phyloP scores from a whole-genome alignment of 1,140 invertebrate genomes.

The Gryllus bimaculatus region DNA sequence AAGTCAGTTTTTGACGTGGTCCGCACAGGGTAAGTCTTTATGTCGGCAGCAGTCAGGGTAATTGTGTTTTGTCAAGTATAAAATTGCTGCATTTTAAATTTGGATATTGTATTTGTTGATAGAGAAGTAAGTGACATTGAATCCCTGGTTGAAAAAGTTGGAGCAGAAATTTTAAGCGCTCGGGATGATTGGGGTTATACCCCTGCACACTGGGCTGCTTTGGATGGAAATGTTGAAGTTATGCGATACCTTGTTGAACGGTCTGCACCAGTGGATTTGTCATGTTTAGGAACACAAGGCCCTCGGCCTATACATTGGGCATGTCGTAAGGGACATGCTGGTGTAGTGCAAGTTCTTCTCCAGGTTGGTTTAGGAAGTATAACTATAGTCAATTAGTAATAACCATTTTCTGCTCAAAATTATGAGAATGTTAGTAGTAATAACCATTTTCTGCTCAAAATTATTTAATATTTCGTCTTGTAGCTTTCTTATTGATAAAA shows the following conservation, averaged over 20 bases:
- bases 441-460: not conserved
- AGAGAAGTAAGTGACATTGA: conserved; percentile 67
- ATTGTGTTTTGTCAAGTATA: not conserved
- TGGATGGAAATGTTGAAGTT: conserved; percentile 75
- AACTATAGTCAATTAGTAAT: not conserved
- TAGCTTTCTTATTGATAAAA: too few species aligned
- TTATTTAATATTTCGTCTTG: too few species aligned
- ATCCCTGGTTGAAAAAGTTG: conserved; percentile 63
- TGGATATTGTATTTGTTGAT: conserved; percentile 24
- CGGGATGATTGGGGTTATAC: conserved; percentile 87
- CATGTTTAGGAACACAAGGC: conserved; percentile 77
- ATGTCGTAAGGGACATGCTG: conserved; percentile 74
- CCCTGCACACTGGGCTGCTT: conserved; percentile 81
- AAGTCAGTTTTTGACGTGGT: conserved; percentile 56
- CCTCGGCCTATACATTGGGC: conserved; percentile 89
- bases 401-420: not conserved
- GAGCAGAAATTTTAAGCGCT: conserved; percentile 56
- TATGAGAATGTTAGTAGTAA: not conserved
- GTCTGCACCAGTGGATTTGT: conserved; percentile 70
- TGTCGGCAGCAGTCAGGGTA: not conserved
- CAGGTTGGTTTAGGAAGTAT: conserved; percentile 40
- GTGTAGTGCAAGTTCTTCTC: conserved; percentile 70
- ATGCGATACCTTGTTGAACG: conserved; percentile 76
- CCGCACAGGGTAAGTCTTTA: conserved; percentile 43
- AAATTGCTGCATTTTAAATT: not conserved